phyloP scores from a whole-genome alignment of 2,888 invertebrate genomes.

The Hedychridium roseum region DNA sequence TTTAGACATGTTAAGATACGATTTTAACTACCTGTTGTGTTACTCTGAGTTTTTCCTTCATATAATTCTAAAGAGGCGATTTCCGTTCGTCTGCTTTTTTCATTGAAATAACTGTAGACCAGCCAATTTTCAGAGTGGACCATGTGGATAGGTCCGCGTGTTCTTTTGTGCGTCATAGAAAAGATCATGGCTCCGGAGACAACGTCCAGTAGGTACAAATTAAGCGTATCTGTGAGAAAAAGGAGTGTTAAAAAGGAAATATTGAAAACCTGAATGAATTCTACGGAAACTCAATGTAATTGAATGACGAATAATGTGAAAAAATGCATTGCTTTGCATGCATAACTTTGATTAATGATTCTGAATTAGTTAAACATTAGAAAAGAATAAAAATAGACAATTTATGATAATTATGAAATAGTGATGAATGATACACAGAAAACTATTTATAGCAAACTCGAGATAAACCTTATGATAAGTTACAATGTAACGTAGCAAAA shows the following conservation, averaged over 20 bases:
- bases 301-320: too few relatives aligned
- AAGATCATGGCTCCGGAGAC: slow-evolving; percentile 89
- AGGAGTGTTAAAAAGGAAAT: slow-evolving; percentile 9
- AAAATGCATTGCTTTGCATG: too few relatives aligned
- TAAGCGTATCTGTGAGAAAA: slow-evolving; percentile 73
- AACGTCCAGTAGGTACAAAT: slow-evolving; percentile 87
- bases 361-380: background rate
- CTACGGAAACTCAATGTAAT: too few relatives aligned
- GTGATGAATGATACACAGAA: too few relatives aligned
- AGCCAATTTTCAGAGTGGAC: slow-evolving; percentile 98
- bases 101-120: slow-evolving; percentile 92
- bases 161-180: slow-evolving; percentile 84
- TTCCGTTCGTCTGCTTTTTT: slow-evolving; percentile 91
- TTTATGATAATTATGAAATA: too few relatives aligned
- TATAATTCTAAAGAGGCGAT: slow-evolving; percentile 93
- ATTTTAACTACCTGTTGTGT: slow-evolving; percentile 69
- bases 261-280: slow-evolving; percentile 5
- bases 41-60: slow-evolving; percentile 87
- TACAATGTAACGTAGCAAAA: too few relatives aligned
- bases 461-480: too few relatives aligned
- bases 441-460: too few relatives aligned
- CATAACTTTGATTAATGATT: too few relatives aligned
- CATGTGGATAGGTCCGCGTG: slow-evolving; percentile 83
- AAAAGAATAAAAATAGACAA: slow-evolving; percentile 1
- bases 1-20: background rate